Evolutionary conservation across 2,797 vertebrate genomes (phyloP).

Genomic region (Balearica regulorum): DNA sequence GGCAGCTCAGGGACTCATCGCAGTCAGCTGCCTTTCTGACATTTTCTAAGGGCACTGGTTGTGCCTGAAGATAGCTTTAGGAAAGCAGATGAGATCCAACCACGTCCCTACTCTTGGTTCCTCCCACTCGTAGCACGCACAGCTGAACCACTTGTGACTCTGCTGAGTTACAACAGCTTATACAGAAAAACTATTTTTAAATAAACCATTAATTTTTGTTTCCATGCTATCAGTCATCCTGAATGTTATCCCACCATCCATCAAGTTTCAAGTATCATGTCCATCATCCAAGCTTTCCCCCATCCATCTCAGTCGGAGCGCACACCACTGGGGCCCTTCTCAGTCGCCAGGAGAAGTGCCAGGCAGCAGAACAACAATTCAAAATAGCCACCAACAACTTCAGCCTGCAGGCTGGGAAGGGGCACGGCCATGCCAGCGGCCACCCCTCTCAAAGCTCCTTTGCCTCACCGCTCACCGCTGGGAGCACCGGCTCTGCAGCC

Average conservation of each 20-base stretch:
- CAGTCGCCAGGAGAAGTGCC: accelerated
- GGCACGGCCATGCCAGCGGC: neutral
- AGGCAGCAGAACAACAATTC: neutral
- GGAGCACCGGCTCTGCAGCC: neutral
- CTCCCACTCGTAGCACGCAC: neutral
- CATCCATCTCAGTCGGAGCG: accelerated
- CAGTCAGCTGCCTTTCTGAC: neutral
- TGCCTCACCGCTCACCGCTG: neutral
- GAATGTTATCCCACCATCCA: neutral
- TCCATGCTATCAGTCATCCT: neutral
- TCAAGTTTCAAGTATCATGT: neutral
- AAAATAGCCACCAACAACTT: neutral
- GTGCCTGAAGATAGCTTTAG: neutral
- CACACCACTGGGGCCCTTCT: neutral
- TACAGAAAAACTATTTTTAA: neutral
- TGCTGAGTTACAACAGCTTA: neutral
- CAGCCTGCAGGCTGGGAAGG: neutral
- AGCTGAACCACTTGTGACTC: neutral
- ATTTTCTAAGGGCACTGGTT: neutral
- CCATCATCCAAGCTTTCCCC: neutral
- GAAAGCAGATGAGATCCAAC: neutral
- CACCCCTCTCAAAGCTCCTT: neutral
- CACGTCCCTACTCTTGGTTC: neutral
- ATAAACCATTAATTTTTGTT: neutral
- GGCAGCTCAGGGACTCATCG: neutral